Evolutionary conservation across 2,888 invertebrate genomes (phyloP).

Genomic region (Sthenelais limicola): DNA sequence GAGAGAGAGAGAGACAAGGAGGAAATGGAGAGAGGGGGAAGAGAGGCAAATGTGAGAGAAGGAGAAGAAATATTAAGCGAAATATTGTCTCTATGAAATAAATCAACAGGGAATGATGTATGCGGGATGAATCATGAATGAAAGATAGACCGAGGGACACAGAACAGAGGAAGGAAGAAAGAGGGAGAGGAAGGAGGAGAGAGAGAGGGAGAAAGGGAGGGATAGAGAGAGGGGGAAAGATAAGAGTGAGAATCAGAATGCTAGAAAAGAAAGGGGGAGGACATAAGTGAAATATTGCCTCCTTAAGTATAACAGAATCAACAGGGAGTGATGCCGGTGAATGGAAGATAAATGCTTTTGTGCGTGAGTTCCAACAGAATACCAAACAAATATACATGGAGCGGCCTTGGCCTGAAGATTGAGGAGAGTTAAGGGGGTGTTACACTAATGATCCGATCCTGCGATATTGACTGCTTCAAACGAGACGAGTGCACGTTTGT

Average conservation of each 20-base stretch:
- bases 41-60: neutral
- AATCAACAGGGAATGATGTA: neutral
- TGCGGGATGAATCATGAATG: neutral
- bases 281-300: neutral
- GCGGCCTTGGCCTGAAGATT: too few relatives aligned
- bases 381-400: too few relatives aligned
- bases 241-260: neutral
- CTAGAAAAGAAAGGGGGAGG: neutral
- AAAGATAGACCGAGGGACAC: neutral
- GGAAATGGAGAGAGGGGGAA: neutral
- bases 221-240: too few relatives aligned
- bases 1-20: neutral
- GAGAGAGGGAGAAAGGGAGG: neutral
- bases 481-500: too few relatives aligned
- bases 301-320: too few relatives aligned
- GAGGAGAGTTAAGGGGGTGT: too few relatives aligned
- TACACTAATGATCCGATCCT: too few relatives aligned
- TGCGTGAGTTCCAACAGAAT: too few relatives aligned
- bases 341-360: too few relatives aligned
- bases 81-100: neutral
- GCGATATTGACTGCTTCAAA: too few relatives aligned
- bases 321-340: too few relatives aligned
- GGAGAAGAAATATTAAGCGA: neutral
- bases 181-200: neutral
- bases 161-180: neutral